Evolutionary conservation across 2,113 vertebrate species (phyloP).

Genomic region (Peromyscus maniculatus): DNA sequence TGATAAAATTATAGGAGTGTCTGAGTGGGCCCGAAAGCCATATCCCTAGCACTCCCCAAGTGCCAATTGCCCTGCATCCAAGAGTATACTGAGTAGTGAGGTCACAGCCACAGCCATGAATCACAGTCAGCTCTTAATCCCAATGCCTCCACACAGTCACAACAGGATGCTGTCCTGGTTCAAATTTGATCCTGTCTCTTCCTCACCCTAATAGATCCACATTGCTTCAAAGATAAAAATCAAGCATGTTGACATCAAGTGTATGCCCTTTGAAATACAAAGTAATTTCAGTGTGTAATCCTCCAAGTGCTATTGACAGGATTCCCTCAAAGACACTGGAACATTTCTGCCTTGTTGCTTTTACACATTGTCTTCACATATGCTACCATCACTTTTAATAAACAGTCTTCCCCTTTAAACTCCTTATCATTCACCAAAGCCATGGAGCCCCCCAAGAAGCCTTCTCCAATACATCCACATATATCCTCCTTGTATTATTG

Average conservation of each 20-base stretch:
- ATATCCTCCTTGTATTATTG: neutral
- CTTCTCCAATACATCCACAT: neutral
- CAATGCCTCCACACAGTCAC: neutral
- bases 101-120: neutral
- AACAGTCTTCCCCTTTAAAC: neutral
- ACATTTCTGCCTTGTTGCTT: neutral
- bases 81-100: neutral
- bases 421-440: constrained; percentile 39
- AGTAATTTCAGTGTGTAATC: neutral
- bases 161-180: neutral
- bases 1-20: neutral
- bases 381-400: neutral
- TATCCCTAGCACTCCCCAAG: neutral
- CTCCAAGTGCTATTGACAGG: neutral
- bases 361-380: neutral
- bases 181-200: neutral
- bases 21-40: neutral
- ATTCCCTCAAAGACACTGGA: neutral
- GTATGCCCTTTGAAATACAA: neutral
- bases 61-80: neutral
- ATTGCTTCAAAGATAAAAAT: neutral
- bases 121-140: neutral
- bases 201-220: neutral
- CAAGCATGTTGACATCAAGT: neutral
- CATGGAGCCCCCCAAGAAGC: neutral